Percentiles rank a stretch among this genome's conserved stretches.
phyloP scores from a whole-genome alignment of 1,140 invertebrate genomes.

The Oedothorax gibbosus region DNA sequence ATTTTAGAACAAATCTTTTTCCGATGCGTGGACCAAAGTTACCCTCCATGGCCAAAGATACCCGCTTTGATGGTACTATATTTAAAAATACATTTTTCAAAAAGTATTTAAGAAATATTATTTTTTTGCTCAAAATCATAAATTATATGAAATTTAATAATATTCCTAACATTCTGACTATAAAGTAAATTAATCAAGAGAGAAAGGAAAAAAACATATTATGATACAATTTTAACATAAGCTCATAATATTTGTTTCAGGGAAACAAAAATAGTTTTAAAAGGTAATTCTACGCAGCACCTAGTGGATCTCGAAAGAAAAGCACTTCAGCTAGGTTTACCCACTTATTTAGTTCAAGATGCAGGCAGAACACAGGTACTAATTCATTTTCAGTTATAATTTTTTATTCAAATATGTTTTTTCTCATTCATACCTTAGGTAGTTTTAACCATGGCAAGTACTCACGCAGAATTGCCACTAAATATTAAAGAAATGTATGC shows the following conservation, averaged over 20 bases:
- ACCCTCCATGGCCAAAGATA: no score
- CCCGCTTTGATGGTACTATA: no score
- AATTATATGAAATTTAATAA: not conserved
- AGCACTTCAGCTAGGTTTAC: conserved; percentile 71
- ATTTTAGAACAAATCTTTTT: no score
- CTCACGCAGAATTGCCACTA: no score
- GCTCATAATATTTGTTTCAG: conserved; percentile 1
- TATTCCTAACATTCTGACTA: not conserved
- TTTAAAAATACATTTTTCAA: no score
- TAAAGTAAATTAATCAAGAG: not conserved
- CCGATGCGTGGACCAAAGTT: no score
- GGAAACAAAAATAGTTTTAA: conserved; percentile 76
- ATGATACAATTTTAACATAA: not conserved
- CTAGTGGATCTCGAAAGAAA: conserved; percentile 71
- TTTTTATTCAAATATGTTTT: not conserved
- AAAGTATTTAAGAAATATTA: no score
- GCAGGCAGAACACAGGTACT: conserved; percentile 75
- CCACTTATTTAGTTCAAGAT: conserved; percentile 74
- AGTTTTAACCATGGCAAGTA: no score
- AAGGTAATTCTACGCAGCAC: conserved; percentile 73
- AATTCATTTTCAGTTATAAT: not conserved
- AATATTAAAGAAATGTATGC: no score
- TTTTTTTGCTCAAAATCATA: no score
- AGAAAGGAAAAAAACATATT: not conserved
- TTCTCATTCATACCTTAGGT: no score